phyloP scores from a whole-genome alignment of 2,888 invertebrate species.

The Pachycephus smyrnensis region DNA sequence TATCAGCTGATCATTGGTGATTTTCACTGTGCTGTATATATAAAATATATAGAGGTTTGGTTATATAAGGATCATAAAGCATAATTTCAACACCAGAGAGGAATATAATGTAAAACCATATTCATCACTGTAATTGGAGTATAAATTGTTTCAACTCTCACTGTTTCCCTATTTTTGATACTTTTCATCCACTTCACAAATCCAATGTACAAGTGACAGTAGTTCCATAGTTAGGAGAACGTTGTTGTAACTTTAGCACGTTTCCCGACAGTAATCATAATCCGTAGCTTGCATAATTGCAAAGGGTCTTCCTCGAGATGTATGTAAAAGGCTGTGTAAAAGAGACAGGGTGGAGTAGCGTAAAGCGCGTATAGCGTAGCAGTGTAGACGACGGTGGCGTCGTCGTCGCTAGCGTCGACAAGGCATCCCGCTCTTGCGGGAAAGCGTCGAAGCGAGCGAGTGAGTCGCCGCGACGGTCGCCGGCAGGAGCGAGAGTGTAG shows the following conservation, averaged over 20 bases:
- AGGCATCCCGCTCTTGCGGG: slow-evolving; percentile 33
- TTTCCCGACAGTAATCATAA: background rate
- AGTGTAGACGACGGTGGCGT: slow-evolving; percentile 38
- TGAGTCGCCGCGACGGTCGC: slow-evolving; percentile 56
- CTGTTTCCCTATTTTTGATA: background rate
- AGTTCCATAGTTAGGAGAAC: background rate
- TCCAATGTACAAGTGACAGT: background rate
- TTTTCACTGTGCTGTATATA: background rate
- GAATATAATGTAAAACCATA: background rate
- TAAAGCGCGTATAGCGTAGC: background rate
- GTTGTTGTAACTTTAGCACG: background rate
- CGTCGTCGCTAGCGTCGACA: slow-evolving; percentile 37
- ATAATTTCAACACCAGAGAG: background rate
- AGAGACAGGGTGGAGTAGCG: slow-evolving; percentile 11
- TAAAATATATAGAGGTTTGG: background rate
- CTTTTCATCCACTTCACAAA: background rate
- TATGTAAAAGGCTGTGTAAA: background rate
- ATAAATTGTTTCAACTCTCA: background rate
- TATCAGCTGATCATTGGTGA: background rate
- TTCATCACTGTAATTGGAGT: background rate
- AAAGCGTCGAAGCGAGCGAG: slow-evolving; percentile 37
- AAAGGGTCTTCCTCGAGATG: slow-evolving; percentile 1
- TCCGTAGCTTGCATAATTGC: background rate
- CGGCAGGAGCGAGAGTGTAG: slow-evolving; percentile 33
- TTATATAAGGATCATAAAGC: background rate